phyloP scores from a whole-genome alignment of 2,888 invertebrate species.

The Cryptocephalus primarius region DNA sequence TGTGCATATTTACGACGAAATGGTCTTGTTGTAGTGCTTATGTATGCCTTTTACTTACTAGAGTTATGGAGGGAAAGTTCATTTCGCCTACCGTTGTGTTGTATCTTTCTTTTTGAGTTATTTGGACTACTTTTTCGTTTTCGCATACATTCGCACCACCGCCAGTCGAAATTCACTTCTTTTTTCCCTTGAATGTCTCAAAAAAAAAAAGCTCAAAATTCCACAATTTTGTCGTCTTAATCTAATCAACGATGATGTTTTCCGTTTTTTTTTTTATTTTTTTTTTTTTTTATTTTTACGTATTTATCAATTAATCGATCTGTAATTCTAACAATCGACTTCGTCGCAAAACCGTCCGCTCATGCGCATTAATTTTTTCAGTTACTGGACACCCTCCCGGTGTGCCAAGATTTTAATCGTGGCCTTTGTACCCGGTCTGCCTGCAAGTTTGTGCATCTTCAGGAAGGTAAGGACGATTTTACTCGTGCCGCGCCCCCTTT shows the following conservation, averaged over 20 bases:
- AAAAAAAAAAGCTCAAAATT: neutral
- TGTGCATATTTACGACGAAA: conserved; percentile 20
- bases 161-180: conserved; percentile 9
- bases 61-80: neutral
- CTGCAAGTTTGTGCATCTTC: conserved; percentile 97
- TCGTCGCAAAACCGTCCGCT: no score
- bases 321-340: no score
- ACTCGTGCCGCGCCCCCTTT: neutral
- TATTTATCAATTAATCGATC: no score
- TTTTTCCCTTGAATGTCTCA: neutral
- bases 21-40: conserved; percentile 27
- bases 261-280: neutral
- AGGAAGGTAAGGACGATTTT: conserved; percentile 61
- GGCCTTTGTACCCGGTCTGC: conserved; percentile 92
- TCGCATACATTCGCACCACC: conserved; percentile 28
- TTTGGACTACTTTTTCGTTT: neutral
- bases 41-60: conserved; percentile 28
- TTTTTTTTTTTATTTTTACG: no score
- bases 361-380: conserved; percentile 46
- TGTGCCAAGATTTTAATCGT: conserved; percentile 99
- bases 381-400: conserved; percentile 99
- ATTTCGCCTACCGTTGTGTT: neutral
- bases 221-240: neutral
- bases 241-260: no score
- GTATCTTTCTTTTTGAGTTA: no score